These are phyloP conservation scores for Acrocephalus kingi DNA, from an alignment of 2,113 vertebrate species.

Conservation along the genomic window DNA sequence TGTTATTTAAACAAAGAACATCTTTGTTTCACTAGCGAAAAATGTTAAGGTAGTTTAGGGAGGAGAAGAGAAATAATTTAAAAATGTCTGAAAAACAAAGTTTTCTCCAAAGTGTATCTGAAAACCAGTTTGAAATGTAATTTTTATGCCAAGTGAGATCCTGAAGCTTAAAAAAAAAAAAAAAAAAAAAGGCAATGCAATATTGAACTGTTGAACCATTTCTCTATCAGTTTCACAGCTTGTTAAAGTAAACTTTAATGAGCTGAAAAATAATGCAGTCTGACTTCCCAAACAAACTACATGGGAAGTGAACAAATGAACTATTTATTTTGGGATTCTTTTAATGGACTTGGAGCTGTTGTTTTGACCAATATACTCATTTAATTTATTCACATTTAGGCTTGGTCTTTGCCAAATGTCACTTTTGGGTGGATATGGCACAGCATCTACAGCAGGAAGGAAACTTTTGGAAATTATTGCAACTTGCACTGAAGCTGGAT, in stretches of 20 bases:
- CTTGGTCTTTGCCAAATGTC: constrained; percentile 15
- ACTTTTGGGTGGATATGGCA: neutral
- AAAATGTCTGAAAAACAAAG: neutral
- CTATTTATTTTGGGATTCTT: constrained; percentile 39
- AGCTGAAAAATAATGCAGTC: constrained; percentile 35
- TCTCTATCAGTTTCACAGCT: constrained; percentile 44
- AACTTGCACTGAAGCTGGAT: neutral
- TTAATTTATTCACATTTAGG: neutral
- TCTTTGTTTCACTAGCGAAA: constrained; percentile 13
- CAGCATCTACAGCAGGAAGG: neutral
- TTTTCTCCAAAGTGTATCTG: neutral
- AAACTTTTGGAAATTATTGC: neutral
- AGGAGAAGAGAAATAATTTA: neutral
- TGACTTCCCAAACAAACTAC: constrained; percentile 44
- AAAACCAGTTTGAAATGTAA: constrained; percentile 28
- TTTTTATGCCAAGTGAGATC: constrained; percentile 30
- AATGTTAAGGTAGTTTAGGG: constrained; percentile 4
- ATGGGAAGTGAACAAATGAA: neutral
- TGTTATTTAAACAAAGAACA: constrained; percentile 41
- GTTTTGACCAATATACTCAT: neutral
- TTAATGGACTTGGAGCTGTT: neutral
- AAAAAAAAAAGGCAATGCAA: neutral
- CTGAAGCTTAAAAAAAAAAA: neutral
- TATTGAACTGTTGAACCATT: constrained; percentile 48
- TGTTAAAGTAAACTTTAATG: constrained; percentile 56